Evolutionary conservation across 64 coral and sea anemone genomes (phyloP), one percentile per base, ranked within the genome.

Genomic region (Pachyseris speciosa): DNA sequence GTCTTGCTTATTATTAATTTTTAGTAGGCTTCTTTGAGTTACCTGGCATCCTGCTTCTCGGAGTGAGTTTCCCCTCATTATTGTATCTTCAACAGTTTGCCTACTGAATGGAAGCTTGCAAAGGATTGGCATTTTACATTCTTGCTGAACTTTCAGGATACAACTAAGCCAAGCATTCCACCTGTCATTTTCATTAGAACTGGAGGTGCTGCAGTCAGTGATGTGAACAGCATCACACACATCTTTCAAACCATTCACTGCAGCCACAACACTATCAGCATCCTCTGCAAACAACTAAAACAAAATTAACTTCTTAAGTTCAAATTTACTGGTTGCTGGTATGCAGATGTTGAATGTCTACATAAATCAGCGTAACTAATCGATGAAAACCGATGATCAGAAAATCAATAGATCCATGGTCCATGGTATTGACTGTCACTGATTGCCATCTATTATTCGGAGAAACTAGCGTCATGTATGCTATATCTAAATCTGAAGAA

Each of bases 91-190:
- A 81, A 61, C 53, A 15, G 31, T 55, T 81, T 81, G 77, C 10
- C 22, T 17, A 63, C 37, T 63, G 10, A 81, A 81, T n/a, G 77
- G 52, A 39, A 81, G 77, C 77, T 81, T 81, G 51, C 77, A 81
- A 2, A 81, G 16, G 27, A 81, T 60, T 25, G 77, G 34, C 22
- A 34, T 25, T 38, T 81, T 40, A 81, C 77, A 81, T 3, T 81
- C 77, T 63, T 58, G 34, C 13, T 81, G 51, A 63, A 81, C 53
- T 40, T 20, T 58, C 30, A 61, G 51, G 34, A 81, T 81, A 7
- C 53, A 81, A 22, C 30, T 39, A 25, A 81, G 22, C 77, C 77
- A 81, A 39, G 52, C 57, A 37, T 60, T 81, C 77, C 77, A 81
- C 22, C 9, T 81, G 32, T 81, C 53, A 63, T 61, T 1, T 40